Conservation (phyloP, 1,140 invertebrate species). For the Trichonephila inaurata region DNA sequence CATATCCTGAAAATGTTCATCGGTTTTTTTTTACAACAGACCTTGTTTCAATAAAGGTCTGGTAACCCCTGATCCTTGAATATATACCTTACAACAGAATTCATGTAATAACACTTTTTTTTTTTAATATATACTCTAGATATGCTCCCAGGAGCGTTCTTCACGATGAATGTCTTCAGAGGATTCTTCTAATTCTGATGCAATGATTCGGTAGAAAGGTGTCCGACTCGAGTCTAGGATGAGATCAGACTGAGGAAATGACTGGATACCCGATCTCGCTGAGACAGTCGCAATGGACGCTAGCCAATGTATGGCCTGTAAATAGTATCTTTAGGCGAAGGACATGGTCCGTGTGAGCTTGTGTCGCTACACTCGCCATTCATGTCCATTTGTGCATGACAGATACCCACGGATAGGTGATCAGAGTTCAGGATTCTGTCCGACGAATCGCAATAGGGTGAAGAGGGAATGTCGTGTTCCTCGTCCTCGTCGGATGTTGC, state of each 20-base stretch:
- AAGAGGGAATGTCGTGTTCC: slow-evolving; percentile 71
- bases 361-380: slow-evolving; percentile 63
- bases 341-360: slow-evolving; percentile 66
- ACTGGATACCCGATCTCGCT: not conserved
- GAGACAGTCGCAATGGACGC: slow-evolving; percentile 1
- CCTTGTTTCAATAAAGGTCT: too few relatives aligned
- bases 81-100: too few relatives aligned
- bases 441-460: slow-evolving; percentile 70
- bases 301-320: slow-evolving; percentile 77
- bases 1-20: too few relatives aligned
- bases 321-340: slow-evolving; percentile 73
- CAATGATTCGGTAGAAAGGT: not conserved
- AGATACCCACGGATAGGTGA: slow-evolving; percentile 46
- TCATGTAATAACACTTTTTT: too few relatives aligned
- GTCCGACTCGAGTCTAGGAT: not conserved
- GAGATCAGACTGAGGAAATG: not conserved
- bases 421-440: slow-evolving; percentile 60
- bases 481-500: slow-evolving; percentile 71
- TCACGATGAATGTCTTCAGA: not conserved
- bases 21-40: too few relatives aligned
- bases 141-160: too few relatives aligned
- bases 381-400: slow-evolving; percentile 58
- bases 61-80: too few relatives aligned
- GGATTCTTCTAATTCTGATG: not conserved
- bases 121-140: too few relatives aligned